phyloP scores from a whole-genome alignment of 2,113 vertebrate species.

The Sapajus apella region DNA sequence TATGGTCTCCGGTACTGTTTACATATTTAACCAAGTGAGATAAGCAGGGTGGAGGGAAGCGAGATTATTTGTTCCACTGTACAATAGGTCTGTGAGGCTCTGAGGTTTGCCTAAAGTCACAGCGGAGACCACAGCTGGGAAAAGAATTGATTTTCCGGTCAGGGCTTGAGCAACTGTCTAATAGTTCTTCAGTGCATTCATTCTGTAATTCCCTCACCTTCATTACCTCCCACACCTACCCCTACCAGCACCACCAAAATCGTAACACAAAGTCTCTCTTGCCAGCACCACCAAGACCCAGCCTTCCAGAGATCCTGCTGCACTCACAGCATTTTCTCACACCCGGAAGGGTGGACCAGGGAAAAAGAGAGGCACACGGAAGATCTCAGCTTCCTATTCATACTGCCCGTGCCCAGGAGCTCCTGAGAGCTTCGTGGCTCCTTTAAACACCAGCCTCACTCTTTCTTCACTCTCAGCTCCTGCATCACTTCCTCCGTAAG shows the following conservation, averaged over 20 bases:
- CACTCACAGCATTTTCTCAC: not conserved
- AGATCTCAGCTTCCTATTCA: too few relatives aligned
- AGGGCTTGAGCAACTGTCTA: not conserved
- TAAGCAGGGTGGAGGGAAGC: not conserved
- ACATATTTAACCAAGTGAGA: not conserved
- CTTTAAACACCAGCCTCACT: not conserved
- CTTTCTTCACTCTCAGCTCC: not conserved
- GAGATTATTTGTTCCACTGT: not conserved
- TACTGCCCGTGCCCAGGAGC: not conserved
- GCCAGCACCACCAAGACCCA: not conserved
- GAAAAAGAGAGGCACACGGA: not conserved
- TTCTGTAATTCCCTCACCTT: not conserved
- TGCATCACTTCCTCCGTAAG: not conserved
- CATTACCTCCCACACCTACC: not conserved
- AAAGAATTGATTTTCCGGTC: not conserved
- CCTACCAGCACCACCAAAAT: not conserved
- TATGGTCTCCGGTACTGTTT: not conserved
- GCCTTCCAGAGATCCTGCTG: not conserved
- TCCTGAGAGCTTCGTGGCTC: rapidly evolving
- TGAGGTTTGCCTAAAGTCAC: not conserved
- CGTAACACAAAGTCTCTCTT: not conserved
- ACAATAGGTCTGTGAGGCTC: not conserved
- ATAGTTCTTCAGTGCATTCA: rapidly evolving
- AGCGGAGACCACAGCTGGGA: not conserved
- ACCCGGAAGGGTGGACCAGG: not conserved